Base-by-base conservation (phyloP, 2,113 vertebrate genomes). In the Cyphomyrus plagiostoma region DNA sequence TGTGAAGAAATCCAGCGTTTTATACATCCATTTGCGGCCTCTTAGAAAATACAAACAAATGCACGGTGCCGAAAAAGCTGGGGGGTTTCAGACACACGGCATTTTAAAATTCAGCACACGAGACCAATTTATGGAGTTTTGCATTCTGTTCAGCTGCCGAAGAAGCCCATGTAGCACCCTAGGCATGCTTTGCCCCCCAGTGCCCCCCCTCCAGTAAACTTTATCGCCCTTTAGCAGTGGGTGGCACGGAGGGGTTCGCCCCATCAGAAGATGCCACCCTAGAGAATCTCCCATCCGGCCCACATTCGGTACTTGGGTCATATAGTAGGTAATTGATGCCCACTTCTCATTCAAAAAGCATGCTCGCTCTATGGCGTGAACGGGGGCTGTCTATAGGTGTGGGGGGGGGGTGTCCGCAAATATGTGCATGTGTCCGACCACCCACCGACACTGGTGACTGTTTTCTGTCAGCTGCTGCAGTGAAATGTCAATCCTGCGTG, bases 371-470 rank as follows among this genome's bases (percentile, higher is more conserved):
- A 66, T 26, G 3, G n/a, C n/a, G 15, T 42, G 74, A 42, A 80
- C 74, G 17, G 66, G 13, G 62, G 26, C n/a, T 50, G n/a, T 17
- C 23, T 77, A 9, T 86, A 62, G 23, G 88, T 89, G 56, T 42
- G 53, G 53, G 88, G 86, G 86, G 42, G 42, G n/a, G 13, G 39
- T 42, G 89, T 66, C 52, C 21, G 53, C 90, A 88, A 85, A 84
- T 35, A 11, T 26, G 90, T 88, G 80, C 58, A 86, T 19, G 88
- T 48, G 42, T 13, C 13, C 30, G 4, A 77, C 4, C 26, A 6
- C 70, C 70, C 30, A 50, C 35, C 74, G 62, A 42, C 35, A 42
- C 42, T 19, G 4, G 4, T 77, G 62, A 66, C 21, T 26, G 23
- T 39, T 74, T 35, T 74, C 11, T 74, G 70, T 77, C 70, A 77